Evolutionary conservation across 2,113 vertebrate species (phyloP).

Genomic region (Melanocharis versteri): DNA sequence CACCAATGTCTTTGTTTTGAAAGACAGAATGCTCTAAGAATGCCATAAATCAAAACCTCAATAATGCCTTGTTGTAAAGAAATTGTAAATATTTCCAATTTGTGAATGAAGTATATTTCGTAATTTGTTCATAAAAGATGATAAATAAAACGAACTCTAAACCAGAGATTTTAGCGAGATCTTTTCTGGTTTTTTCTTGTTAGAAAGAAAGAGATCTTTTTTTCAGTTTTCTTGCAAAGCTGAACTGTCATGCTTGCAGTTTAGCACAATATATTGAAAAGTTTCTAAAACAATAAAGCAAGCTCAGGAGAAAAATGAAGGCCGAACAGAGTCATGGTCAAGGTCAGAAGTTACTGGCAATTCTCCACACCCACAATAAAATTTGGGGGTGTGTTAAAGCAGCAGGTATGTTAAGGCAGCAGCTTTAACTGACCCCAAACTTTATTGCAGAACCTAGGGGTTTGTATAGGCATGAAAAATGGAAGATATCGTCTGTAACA

Average conservation of each 20-base stretch:
- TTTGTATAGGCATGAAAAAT: not conserved
- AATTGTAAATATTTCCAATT: slow-evolving; percentile 76
- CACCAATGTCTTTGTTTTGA: slow-evolving; percentile 74
- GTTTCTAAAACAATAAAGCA: not conserved
- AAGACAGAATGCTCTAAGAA: slow-evolving; percentile 71
- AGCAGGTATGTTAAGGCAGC: not conserved
- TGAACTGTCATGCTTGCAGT: slow-evolving; percentile 22
- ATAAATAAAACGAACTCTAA: slow-evolving; percentile 66
- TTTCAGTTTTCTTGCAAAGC: slow-evolving; percentile 19
- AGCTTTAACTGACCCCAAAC: not conserved
- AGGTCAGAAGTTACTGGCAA: not conserved
- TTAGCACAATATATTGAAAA: slow-evolving; percentile 6
- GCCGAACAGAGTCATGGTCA: not conserved
- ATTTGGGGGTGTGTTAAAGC: not conserved
- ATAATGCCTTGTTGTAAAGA: slow-evolving; percentile 76
- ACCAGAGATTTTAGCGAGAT: not conserved
- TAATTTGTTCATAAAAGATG: slow-evolving; percentile 77
- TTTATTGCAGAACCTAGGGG: not conserved
- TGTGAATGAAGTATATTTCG: slow-evolving; percentile 78
- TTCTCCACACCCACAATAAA: not conserved
- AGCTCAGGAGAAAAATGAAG: not conserved
- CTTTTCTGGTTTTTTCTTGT: slow-evolving; percentile 3
- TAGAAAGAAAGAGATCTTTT: no score
- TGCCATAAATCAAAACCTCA: slow-evolving; percentile 69
- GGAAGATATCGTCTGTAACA: not conserved